phyloP scores from a whole-genome alignment of 2,113 vertebrate species.

The Seriola quinqueradiata region DNA sequence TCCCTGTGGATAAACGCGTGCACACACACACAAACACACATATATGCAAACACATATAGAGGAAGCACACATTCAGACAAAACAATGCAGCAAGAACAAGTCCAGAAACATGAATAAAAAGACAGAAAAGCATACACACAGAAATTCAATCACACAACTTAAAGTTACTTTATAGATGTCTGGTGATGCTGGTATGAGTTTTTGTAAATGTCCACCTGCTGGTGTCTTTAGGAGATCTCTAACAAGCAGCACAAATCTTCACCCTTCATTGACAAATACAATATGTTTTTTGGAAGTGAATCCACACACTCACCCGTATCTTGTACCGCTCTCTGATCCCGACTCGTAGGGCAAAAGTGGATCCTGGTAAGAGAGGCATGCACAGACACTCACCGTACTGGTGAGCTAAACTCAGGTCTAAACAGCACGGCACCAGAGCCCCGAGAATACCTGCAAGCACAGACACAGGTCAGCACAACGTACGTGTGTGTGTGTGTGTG shows the following conservation, averaged over 20 bases:
- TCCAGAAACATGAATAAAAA: neutral
- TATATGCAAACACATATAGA: constrained; percentile 15
- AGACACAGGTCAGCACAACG: neutral
- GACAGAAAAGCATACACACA: neutral
- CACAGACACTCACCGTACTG: constrained; percentile 88
- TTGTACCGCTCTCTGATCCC: constrained; percentile 89
- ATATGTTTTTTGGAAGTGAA: neutral
- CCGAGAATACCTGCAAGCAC: constrained; percentile 85
- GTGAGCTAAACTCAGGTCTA: constrained; percentile 87
- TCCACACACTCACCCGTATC: constrained; percentile 84
- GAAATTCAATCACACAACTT: neutral
- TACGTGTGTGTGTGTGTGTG: too few relatives aligned
- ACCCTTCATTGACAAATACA: neutral
- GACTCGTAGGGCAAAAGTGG: constrained; percentile 87
- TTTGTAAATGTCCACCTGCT: neutral
- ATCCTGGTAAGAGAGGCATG: constrained; percentile 88
- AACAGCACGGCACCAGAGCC: constrained; percentile 81
- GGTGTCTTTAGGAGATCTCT: neutral
- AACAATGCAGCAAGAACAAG: neutral
- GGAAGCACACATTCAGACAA: constrained; percentile 34
- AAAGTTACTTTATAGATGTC: neutral
- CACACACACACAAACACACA: constrained; percentile 81
- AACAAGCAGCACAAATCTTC: neutral
- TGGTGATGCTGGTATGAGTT: neutral
- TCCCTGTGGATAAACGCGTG: constrained; percentile 74